phyloP scores from a whole-genome alignment of 2,113 vertebrate genomes.

The Neotoma lepida region DNA sequence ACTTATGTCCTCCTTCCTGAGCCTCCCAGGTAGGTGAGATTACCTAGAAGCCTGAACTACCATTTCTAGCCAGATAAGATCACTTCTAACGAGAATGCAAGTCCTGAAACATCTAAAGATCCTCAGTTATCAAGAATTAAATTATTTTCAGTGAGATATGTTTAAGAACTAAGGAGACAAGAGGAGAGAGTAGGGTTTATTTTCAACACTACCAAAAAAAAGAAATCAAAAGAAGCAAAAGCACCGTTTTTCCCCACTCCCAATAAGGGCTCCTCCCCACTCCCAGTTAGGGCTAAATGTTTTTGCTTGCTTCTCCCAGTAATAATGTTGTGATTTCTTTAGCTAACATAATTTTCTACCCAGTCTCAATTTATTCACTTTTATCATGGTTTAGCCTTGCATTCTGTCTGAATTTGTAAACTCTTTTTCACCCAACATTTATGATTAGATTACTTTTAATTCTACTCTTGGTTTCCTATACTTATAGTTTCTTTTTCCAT shows the following conservation, averaged over 20 bases:
- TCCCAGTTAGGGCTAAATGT: background rate
- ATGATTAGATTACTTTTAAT: background rate
- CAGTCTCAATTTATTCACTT: background rate
- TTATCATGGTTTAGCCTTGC: background rate
- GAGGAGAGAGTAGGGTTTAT: background rate
- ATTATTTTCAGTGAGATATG: background rate
- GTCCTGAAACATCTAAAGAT: slow-evolving; percentile 39
- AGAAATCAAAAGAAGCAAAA: background rate
- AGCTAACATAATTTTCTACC: background rate
- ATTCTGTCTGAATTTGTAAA: background rate
- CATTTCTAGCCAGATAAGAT: background rate
- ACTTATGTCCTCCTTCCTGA: background rate
- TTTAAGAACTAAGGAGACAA: background rate
- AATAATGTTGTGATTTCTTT: background rate
- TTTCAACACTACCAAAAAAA: background rate
- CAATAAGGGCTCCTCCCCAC: background rate
- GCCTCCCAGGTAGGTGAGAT: background rate
- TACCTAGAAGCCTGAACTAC: background rate
- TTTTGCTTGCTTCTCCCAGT: background rate
- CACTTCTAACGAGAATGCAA: slow-evolving; percentile 18
- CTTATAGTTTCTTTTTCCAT: background rate
- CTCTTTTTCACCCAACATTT: background rate
- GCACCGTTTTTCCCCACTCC: background rate
- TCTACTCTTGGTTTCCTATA: background rate
- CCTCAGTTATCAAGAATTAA: slow-evolving; percentile 27